Evolutionary conservation across 2,888 invertebrate genomes (phyloP).

Genomic region (Lasius fuliginosus): DNA sequence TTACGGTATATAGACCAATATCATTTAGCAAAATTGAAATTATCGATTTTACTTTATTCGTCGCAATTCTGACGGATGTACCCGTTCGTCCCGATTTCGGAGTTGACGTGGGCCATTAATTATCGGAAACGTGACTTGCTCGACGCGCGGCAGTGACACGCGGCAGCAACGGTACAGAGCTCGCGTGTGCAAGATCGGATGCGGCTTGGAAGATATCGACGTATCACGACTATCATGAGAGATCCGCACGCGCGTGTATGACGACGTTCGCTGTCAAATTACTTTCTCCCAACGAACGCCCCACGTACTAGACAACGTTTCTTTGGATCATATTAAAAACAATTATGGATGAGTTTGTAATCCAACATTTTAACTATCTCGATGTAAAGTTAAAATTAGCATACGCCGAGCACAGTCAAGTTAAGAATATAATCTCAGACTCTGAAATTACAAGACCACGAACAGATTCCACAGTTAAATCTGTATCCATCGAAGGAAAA

Average conservation of each 20-base stretch:
- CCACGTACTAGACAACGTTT: constrained; percentile 57
- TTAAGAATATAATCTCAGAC: neutral
- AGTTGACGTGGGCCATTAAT: constrained; percentile 84
- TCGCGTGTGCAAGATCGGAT: constrained; percentile 66
- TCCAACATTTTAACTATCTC: constrained; percentile 50
- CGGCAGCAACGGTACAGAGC: constrained; percentile 58
- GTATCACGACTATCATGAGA: constrained; percentile 82
- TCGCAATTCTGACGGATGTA: constrained; percentile 80
- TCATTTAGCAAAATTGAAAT: neutral
- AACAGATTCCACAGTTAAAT: neutral
- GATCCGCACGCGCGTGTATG: constrained; percentile 53
- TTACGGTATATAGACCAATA: neutral
- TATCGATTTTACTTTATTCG: neutral
- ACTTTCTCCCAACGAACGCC: constrained; percentile 79
- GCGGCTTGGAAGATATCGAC: constrained; percentile 73
- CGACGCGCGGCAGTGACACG: constrained; percentile 67
- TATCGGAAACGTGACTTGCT: constrained; percentile 83
- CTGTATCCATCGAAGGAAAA: neutral
- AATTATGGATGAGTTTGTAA: constrained; percentile 36
- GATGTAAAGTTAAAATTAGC: constrained; percentile 45
- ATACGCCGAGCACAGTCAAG: constrained; percentile 10
- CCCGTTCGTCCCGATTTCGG: constrained; percentile 74
- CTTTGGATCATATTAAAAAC: neutral
- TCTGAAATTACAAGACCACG: neutral
- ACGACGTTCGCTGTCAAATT: constrained; percentile 73